Conservation (phyloP, 1,140 invertebrate genomes). For the Drosophila leontia region DNA sequence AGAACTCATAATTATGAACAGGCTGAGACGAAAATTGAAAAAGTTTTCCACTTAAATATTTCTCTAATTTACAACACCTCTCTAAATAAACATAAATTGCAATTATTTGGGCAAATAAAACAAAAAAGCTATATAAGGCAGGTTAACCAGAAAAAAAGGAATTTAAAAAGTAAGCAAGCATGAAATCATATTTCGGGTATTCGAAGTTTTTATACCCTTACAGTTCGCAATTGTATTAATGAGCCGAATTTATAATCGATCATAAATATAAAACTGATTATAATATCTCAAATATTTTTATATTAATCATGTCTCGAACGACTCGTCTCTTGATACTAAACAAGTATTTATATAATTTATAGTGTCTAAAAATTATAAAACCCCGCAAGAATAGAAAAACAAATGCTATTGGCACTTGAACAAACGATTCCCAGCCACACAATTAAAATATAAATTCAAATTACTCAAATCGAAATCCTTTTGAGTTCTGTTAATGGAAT, state of each 20-base stretch:
- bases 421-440: conserved; percentile 9
- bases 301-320: too few relatives aligned
- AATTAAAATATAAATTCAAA: conserved; percentile 27
- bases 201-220: too few relatives aligned
- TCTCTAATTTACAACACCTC: neutral
- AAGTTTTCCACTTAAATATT: conserved; percentile 37
- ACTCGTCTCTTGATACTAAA: too few relatives aligned
- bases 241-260: too few relatives aligned
- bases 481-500: conserved; percentile 19
- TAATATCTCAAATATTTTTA: too few relatives aligned
- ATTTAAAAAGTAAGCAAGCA: conserved; percentile 2
- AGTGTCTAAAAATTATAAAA: too few relatives aligned
- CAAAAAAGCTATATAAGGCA: conserved; percentile 15
- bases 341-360: too few relatives aligned
- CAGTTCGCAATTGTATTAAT: too few relatives aligned
- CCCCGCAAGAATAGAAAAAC: neutral
- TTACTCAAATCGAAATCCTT: neutral
- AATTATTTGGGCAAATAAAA: conserved; percentile 7
- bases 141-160: conserved; percentile 19
- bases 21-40: conserved; percentile 47
- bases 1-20: conserved; percentile 44
- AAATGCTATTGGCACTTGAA: conserved; percentile 12
- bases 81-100: neutral
- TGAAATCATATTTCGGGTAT: too few relatives aligned
- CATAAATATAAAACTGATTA: too few relatives aligned